Conservation (phyloP, 1,140 invertebrate species). For the Theocolax elegans region DNA sequence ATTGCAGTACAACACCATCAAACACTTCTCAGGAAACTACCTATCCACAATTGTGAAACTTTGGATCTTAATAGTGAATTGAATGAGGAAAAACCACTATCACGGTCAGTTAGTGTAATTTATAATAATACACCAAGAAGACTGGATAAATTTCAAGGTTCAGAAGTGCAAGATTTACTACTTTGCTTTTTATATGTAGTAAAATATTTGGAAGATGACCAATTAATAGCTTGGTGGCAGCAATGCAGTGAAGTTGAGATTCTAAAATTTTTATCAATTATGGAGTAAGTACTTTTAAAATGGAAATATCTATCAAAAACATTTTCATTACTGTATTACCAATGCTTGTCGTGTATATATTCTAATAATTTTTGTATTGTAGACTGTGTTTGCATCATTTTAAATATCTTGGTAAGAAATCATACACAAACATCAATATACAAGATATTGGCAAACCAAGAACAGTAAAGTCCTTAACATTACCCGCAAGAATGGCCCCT, state of each 20-base stretch:
- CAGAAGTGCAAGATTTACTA: constrained; percentile 88
- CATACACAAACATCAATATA: constrained; percentile 61
- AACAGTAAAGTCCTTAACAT: constrained; percentile 75
- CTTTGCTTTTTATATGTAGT: constrained; percentile 91
- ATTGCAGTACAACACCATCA: constrained; percentile 72
- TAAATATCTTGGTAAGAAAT: constrained; percentile 85
- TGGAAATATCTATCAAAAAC: background rate
- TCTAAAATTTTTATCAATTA: constrained; percentile 81
- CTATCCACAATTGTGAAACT: constrained; percentile 66
- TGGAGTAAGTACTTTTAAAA: constrained; percentile 75
- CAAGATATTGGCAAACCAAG: constrained; percentile 69
- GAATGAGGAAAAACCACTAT: constrained; percentile 58
- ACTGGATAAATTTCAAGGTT: constrained; percentile 79
- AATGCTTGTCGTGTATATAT: too few relatives aligned
- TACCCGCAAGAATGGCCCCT: constrained; percentile 83
- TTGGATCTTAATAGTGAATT: constrained; percentile 55
- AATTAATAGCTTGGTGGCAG: constrained; percentile 91
- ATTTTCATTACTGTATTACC: background rate
- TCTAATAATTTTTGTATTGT: constrained; percentile 54
- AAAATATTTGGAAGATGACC: constrained; percentile 88
- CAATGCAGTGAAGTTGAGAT: constrained; percentile 81
- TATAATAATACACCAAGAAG: constrained; percentile 61
- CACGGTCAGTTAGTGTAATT: constrained; percentile 70
- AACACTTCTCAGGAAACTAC: constrained; percentile 74
- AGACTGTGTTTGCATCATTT: constrained; percentile 89